Percentiles rank a stretch among this genome's conserved stretches.
phyloP scores from a whole-genome alignment of 2,888 invertebrate genomes.

The Tholera decimalis region DNA sequence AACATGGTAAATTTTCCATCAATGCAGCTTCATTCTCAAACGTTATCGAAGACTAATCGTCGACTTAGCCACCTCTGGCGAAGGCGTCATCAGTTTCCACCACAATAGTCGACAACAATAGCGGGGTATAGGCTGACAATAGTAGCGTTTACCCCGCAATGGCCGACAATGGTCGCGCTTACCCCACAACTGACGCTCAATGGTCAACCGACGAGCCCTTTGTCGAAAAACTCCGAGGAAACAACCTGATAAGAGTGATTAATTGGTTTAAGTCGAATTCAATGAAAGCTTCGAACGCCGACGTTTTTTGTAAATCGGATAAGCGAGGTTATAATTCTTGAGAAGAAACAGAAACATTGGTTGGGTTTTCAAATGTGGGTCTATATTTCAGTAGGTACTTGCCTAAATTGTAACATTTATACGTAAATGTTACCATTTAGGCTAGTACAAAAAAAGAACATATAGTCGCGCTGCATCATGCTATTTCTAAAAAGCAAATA shows the following conservation, averaged over 20 bases:
- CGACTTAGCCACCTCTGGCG: conserved; percentile 78
- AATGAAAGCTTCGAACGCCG: conserved; percentile 84
- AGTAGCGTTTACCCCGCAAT: conserved; percentile 81
- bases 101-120: conserved; percentile 84
- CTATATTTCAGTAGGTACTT: conserved; percentile 8
- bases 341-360: conserved; percentile 52
- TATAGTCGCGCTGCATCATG: too few species aligned
- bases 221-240: conserved; percentile 84
- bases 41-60: conserved; percentile 83
- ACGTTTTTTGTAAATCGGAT: conserved; percentile 76
- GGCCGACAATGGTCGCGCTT: conserved; percentile 79
- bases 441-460: too few species aligned
- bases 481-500: too few species aligned
- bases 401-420: neutral
- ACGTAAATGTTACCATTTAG: too few species aligned
- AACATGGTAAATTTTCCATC: conserved; percentile 15
- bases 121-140: conserved; percentile 77
- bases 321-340: conserved; percentile 74
- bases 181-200: conserved; percentile 81
- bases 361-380: conserved; percentile 7
- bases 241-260: conserved; percentile 90
- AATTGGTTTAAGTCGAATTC: conserved; percentile 90
- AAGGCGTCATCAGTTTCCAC: conserved; percentile 83
- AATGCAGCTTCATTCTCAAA: conserved; percentile 21
- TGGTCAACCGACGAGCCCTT: conserved; percentile 82